These are phyloP conservation scores for Eriocheir sinensis DNA, from an alignment of 1,140 invertebrate genomes.

Conservation along the genomic window DNA sequence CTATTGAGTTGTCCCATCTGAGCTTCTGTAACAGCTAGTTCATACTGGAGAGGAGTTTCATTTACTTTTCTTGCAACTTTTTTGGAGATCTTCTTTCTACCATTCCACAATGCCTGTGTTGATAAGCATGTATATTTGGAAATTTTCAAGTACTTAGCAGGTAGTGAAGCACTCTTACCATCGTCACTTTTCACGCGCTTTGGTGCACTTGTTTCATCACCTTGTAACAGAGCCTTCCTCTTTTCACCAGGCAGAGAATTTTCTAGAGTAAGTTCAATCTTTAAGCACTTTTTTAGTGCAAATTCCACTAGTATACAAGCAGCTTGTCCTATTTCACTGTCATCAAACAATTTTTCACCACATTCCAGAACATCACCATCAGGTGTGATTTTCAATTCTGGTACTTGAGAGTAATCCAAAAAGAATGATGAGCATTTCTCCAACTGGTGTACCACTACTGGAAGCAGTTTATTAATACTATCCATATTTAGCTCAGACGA, in stretches of 20 bases:
- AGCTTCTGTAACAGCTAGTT: constrained; percentile 60
- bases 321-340: constrained; percentile 63
- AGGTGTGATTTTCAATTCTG: constrained; percentile 58
- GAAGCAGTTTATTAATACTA: background rate
- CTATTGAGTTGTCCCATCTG: background rate
- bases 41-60: constrained; percentile 54
- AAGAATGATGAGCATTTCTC: background rate
- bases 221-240: constrained; percentile 30
- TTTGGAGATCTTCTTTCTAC: constrained; percentile 62
- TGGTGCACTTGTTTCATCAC: constrained; percentile 12
- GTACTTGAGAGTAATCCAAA: constrained; percentile 21
- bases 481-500: background rate
- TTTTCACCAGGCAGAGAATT: background rate
- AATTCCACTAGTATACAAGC: constrained; percentile 62
- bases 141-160: constrained; percentile 21
- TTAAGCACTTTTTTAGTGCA: constrained; percentile 64
- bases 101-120: constrained; percentile 49
- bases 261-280: constrained; percentile 52
- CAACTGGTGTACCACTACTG: background rate
- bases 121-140: constrained; percentile 52
- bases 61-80: constrained; percentile 44
- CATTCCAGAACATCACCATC: constrained; percentile 57
- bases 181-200: constrained; percentile 52
- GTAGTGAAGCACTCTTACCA: constrained; percentile 52
- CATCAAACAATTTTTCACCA: constrained; percentile 33